These are phyloP conservation scores for Kradibia gibbosae DNA, from an alignment of 1,140 invertebrate species.

Conservation along the genomic window DNA sequence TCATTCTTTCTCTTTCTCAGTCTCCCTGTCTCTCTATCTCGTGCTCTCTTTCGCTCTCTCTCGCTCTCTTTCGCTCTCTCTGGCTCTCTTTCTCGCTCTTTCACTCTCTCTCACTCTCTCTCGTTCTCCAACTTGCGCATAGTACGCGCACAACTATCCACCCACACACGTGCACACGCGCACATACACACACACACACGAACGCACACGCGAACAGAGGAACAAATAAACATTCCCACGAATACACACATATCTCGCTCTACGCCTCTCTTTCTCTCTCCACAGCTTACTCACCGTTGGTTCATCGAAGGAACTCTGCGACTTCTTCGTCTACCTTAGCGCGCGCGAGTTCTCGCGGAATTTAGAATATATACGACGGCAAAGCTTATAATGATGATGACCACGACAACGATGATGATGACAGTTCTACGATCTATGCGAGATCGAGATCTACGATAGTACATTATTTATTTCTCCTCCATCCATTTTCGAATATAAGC, in stretches of 20 bases:
- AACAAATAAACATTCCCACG: too few relatives aligned
- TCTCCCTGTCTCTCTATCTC: slow-evolving; percentile 24
- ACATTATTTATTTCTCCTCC: slow-evolving; percentile 26
- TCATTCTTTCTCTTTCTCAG: background rate
- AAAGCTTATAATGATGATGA: background rate
- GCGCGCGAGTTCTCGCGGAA: slow-evolving; percentile 44
- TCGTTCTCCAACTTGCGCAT: too few relatives aligned
- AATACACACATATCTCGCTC: too few relatives aligned
- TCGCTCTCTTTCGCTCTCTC: slow-evolving; percentile 23
- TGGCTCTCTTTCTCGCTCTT: background rate
- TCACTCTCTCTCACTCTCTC: too few relatives aligned
- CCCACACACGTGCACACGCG: too few relatives aligned
- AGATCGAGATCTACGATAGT: slow-evolving; percentile 30
- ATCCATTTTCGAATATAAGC: background rate
- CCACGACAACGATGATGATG: slow-evolving; percentile 30
- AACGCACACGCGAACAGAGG: too few relatives aligned
- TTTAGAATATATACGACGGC: slow-evolving; percentile 33
- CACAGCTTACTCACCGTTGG: background rate
- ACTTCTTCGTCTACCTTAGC: slow-evolving; percentile 19
- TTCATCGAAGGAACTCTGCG: background rate
- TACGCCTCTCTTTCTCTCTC: background rate
- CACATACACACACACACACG: too few relatives aligned
- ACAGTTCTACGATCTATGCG: slow-evolving; percentile 32
- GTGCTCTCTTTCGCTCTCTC: slow-evolving; percentile 29
- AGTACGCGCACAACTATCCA: too few relatives aligned